phyloP scores from a whole-genome alignment of 1,140 invertebrate genomes.

The Chelonus insularis region DNA sequence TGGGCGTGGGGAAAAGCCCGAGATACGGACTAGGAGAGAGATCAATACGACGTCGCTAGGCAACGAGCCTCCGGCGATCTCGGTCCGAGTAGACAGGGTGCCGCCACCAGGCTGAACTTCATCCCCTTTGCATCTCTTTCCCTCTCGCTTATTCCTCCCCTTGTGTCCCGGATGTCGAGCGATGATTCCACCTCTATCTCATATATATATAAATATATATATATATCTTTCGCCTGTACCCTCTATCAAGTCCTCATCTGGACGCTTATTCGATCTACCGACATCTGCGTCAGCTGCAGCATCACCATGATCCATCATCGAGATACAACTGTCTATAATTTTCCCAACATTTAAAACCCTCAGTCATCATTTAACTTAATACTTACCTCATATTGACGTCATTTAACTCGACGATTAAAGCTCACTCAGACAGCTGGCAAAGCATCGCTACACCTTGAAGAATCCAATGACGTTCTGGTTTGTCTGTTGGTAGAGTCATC shows the following conservation, averaged over 20 bases:
- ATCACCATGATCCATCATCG: not conserved
- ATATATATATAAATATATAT: too few relatives aligned
- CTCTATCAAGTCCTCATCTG: conserved; percentile 25
- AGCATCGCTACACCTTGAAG: conserved; percentile 84
- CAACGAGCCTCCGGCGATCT: conserved; percentile 59
- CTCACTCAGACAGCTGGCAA: conserved; percentile 71
- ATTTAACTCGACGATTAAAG: too few relatives aligned
- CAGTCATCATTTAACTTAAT: not conserved
- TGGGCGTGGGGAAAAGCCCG: conserved; percentile 45
- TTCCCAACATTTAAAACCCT: not conserved
- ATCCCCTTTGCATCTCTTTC: conserved; percentile 19
- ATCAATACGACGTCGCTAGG: conserved; percentile 60
- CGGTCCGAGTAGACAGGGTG: conserved; percentile 61
- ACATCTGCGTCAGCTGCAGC: conserved; percentile 27
- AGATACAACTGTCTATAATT: not conserved
- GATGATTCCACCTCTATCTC: conserved; percentile 12
- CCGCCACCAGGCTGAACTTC: conserved; percentile 48
- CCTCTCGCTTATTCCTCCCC: conserved; percentile 18
- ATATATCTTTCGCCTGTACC: conserved; percentile 8
- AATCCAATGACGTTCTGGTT: conserved; percentile 81
- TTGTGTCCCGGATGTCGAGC: not conserved
- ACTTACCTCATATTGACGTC: not conserved
- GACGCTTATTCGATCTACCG: conserved; percentile 20
- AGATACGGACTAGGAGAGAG: conserved; percentile 49
- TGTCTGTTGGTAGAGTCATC: conserved; percentile 70